phyloP scores from a whole-genome alignment of 2,888 invertebrate species.

The Ctenicera cuprea region DNA sequence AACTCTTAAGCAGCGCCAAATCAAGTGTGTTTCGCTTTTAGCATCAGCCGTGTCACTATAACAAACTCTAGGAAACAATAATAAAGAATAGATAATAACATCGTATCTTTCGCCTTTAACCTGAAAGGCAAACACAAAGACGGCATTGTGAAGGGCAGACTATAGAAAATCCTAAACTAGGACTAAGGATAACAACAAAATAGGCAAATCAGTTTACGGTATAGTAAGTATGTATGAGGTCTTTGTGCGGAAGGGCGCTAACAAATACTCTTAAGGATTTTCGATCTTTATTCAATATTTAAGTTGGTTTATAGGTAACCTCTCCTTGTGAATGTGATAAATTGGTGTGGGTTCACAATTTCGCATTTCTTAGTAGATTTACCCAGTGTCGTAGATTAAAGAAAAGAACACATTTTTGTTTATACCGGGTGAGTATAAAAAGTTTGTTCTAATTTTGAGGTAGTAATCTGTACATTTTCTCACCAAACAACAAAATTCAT shows the following conservation, averaged over 20 bases:
- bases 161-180: conserved; percentile 43
- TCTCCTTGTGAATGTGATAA: conserved; percentile 10
- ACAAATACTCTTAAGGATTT: conserved; percentile 51
- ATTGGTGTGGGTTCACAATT: no score
- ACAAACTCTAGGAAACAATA: conserved; percentile 32
- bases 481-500: no score
- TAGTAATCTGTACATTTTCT: no score
- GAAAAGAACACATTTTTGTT: no score
- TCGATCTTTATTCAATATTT: conserved; percentile 47
- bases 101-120: conserved; percentile 43
- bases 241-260: conserved; percentile 48
- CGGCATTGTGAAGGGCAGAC: conserved; percentile 43
- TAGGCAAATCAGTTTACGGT: conserved; percentile 62
- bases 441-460: no score
- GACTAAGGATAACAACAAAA: conserved; percentile 57
- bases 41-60: conserved; percentile 29
- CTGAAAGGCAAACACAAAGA: conserved; percentile 37
- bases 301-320: conserved; percentile 41
- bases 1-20: conserved; percentile 15
- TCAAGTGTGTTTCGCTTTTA: conserved; percentile 43
- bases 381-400: no score
- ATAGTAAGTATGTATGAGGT: conserved; percentile 56
- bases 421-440: no score
- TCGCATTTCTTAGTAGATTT: no score
- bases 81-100: conserved; percentile 47